Evolutionary conservation across 2,113 vertebrate genomes (phyloP).

Genomic region (cattle (Bos taurus)): ARS-UCD2.0 NC_037348.1:62646001-62646500

Average conservation of each 20-base stretch:
- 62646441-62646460: background rate
- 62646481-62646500: background rate
- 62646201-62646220: background rate
- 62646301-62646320: background rate
- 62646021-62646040: background rate
- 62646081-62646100: background rate
- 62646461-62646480: background rate
- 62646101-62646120: background rate
- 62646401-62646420: background rate
- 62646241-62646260: background rate
- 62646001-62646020: background rate
- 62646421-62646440: background rate
- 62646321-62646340: background rate
- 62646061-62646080: rapidly evolving
- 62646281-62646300: background rate
- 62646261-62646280: background rate
- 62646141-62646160: background rate
- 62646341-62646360: background rate
- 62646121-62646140: background rate
- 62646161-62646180: background rate
- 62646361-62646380: background rate
- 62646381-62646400: background rate
- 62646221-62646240: background rate
- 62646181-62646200: rapidly evolving
- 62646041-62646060: rapidly evolving